Evolutionary conservation across 2,888 invertebrate genomes (phyloP).

Genomic region (Phyto melanocephala): DNA sequence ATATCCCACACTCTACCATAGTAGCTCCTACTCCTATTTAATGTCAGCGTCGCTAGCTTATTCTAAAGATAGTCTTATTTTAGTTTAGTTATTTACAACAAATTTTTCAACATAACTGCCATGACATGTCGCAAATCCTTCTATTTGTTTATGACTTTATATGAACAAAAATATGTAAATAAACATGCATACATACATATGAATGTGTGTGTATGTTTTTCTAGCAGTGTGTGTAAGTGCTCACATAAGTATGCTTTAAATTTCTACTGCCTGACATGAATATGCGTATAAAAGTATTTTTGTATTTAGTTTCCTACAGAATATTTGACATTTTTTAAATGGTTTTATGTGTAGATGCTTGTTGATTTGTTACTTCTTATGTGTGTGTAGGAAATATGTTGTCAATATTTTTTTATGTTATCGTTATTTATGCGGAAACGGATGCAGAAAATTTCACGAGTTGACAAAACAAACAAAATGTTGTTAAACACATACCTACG

Average conservation of each 20-base stretch:
- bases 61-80: constrained; percentile 1
- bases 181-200: not conserved
- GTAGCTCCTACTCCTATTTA: not conserved
- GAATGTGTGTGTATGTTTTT: not conserved
- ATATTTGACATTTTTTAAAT: constrained; percentile 38
- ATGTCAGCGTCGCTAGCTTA: not conserved
- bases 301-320: constrained; percentile 20
- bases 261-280: not conserved
- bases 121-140: constrained; percentile 51
- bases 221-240: not conserved
- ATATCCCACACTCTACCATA: not conserved
- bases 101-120: constrained; percentile 59
- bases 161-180: not conserved
- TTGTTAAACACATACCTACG: constrained; percentile 16
- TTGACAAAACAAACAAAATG: not conserved
- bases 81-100: constrained; percentile 55
- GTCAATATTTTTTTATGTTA: not conserved
- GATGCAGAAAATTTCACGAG: constrained; percentile 48
- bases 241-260: constrained; percentile 33
- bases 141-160: constrained; percentile 15
- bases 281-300: constrained; percentile 8
- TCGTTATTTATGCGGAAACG: constrained; percentile 48
- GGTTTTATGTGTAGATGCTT: not conserved
- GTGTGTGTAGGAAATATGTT: not conserved
- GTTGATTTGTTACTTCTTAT: not conserved